Evolutionary conservation across 2,113 vertebrate species (phyloP).

Genomic region (Asarcornis scutulata): DNA sequence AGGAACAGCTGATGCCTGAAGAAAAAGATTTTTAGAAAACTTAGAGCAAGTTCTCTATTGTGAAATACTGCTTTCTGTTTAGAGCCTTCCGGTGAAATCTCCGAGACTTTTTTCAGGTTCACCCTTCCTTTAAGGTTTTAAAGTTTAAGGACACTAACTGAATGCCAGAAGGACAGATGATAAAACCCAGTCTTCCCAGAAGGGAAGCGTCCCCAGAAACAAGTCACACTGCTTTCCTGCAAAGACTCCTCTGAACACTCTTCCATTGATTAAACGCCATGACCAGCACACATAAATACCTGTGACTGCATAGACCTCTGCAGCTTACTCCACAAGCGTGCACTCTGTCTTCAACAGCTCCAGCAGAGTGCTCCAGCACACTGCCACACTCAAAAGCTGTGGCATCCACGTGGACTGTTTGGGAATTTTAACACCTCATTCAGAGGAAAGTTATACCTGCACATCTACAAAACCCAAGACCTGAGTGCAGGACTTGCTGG

Average conservation of each 20-base stretch:
- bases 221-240: background rate
- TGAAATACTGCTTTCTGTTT: background rate
- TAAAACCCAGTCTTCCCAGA: background rate
- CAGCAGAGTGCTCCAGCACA: background rate
- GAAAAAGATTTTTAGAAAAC: background rate
- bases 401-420: background rate
- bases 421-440: background rate
- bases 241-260: background rate
- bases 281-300: background rate
- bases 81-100: background rate
- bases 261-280: background rate
- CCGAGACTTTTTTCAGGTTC: background rate
- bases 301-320: background rate
- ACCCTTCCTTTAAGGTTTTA: background rate
- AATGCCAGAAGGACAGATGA: background rate
- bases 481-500: background rate
- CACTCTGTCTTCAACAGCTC: accelerated
- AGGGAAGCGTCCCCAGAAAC: background rate
- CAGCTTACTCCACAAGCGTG: background rate
- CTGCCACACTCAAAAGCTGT: accelerated
- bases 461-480: background rate
- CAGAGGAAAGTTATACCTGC: background rate
- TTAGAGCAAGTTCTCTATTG: background rate
- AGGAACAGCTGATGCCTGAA: background rate
- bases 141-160: background rate